Conservation (phyloP, 2,888 invertebrate genomes). For the Ornithoptera priamus region DNA sequence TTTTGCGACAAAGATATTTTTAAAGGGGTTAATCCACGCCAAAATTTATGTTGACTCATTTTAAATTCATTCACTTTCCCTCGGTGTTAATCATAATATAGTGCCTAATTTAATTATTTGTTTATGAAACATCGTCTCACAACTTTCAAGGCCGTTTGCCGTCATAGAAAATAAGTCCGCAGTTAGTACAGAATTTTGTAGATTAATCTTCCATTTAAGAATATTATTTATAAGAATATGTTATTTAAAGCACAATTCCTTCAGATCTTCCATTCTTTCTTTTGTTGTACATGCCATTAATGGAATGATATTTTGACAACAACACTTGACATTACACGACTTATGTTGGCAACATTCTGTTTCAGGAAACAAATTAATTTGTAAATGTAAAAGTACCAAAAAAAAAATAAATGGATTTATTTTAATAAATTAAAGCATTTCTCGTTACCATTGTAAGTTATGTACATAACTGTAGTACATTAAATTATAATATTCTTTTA, state of each 20-base stretch:
- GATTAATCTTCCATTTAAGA: not conserved
- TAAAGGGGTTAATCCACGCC: slow-evolving; percentile 67
- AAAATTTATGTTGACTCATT: slow-evolving; percentile 76
- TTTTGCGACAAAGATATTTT: slow-evolving; percentile 56
- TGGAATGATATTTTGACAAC: slow-evolving; percentile 12
- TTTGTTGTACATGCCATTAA: not conserved
- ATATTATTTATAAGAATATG: slow-evolving; percentile 4
- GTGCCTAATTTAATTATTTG: slow-evolving; percentile 11
- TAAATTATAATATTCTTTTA: too few species aligned
- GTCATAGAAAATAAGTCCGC: not conserved
- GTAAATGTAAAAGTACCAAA: too few species aligned
- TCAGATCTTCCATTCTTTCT: slow-evolving; percentile 13
- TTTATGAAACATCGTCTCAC: slow-evolving; percentile 1
- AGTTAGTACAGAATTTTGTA: not conserved
- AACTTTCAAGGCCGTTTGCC: not conserved
- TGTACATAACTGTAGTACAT: too few species aligned
- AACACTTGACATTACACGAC: not conserved
- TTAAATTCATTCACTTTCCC: slow-evolving; percentile 21
- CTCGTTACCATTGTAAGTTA: too few species aligned
- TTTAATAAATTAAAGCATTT: too few species aligned
- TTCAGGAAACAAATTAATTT: not conserved
- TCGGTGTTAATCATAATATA: slow-evolving; percentile 34
- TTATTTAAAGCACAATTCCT: slow-evolving; percentile 4
- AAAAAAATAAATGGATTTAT: too few species aligned
- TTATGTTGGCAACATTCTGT: not conserved